Base-by-base conservation (phyloP, 2,797 vertebrate species). In the Ptychadena robeensis region DNA sequence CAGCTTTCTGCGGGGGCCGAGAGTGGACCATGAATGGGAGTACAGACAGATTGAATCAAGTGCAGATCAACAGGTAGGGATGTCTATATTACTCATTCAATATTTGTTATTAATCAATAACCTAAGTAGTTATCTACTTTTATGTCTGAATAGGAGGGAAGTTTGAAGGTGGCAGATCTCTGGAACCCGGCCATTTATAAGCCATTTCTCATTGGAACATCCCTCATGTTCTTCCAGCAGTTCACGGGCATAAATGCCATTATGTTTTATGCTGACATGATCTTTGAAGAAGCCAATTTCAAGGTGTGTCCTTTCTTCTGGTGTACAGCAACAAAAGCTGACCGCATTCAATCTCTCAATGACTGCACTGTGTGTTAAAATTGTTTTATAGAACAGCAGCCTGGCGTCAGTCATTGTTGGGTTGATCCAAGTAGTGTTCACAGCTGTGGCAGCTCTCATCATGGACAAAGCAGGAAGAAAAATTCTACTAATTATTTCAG, bases 251-350 rank as follows among this genome's bases (percentile, higher is more conserved):
- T 98, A 91, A 98, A 98, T 0, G 97, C 96, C 12, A 90, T 98
- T 87, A 97, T 98, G 97, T 98, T 98, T 89, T 98, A 98, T 5
- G 95, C 96, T 0, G 91, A 97, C 87, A 95, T 89, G 61, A 97
- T 98, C 75, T 98, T 98, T 65, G 91, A 97, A 82, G 91, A 95
- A 64, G 97, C 97, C 11, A 89, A 95, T 83, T 96, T 98, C 85
- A 90, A 96, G 94, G 97, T 96, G 88, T 0, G 0, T 48, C 10
- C 12, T 9, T 28, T 5, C 53, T 4, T 25, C 9, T 64, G 48
- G n/a, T 6, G 32, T 27, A 48, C 3, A 4, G 2, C 15, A 28
- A 12, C 10, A 27, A 1, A 10, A 10, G 15, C 7, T 28, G n/a
- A 10, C 27, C 59, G 10, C 59, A 61, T 25, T 61, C 27, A 9